A percentile compares a stretch with the other conserved stretches of the same genome.
Conservation (phyloP, 1,140 invertebrate genomes). For the Trichonephila clavata region DNA sequence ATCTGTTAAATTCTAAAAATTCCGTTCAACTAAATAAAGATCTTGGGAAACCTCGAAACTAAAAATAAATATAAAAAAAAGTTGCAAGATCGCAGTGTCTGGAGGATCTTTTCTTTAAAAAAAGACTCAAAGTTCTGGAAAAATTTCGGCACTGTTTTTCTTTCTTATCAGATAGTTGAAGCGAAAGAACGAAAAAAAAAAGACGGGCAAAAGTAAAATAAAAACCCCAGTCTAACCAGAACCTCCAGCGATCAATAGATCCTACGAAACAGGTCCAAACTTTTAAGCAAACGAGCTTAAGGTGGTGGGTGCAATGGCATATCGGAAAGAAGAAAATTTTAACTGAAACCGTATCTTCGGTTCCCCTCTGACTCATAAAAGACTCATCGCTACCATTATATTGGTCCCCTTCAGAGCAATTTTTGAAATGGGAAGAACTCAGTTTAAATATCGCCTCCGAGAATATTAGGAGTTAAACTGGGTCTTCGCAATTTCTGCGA, state of each 20-base stretch:
- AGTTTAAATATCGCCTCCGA: slow-evolving; percentile 47
- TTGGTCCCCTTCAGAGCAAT: slow-evolving; percentile 43
- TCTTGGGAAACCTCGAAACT: neutral
- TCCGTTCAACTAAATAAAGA: neutral
- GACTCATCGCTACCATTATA: slow-evolving; percentile 58
- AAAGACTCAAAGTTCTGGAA: neutral
- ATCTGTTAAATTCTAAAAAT: neutral
- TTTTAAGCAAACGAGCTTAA: slow-evolving; percentile 44
- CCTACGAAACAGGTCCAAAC: slow-evolving; percentile 32
- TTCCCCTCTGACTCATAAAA: slow-evolving; percentile 40
- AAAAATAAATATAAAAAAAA: neutral
- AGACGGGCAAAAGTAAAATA: neutral
- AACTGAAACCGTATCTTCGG: slow-evolving; percentile 1
- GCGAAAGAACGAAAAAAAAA: neutral
- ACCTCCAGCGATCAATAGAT: slow-evolving; percentile 29
- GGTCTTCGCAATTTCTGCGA: neutral
- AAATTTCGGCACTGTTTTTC: slow-evolving; percentile 20
- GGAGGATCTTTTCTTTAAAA: slow-evolving; percentile 15
- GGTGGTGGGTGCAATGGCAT: slow-evolving; percentile 15
- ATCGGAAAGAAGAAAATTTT: slow-evolving; percentile 47
- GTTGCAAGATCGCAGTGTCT: neutral
- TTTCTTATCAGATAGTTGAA: slow-evolving; percentile 47
- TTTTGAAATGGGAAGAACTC: slow-evolving; percentile 50
- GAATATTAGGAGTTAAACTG: slow-evolving; percentile 58
- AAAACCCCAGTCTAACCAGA: slow-evolving; percentile 20